phyloP scores from a whole-genome alignment of 2,797 vertebrate species.

The Neomorphus geoffroyi region DNA sequence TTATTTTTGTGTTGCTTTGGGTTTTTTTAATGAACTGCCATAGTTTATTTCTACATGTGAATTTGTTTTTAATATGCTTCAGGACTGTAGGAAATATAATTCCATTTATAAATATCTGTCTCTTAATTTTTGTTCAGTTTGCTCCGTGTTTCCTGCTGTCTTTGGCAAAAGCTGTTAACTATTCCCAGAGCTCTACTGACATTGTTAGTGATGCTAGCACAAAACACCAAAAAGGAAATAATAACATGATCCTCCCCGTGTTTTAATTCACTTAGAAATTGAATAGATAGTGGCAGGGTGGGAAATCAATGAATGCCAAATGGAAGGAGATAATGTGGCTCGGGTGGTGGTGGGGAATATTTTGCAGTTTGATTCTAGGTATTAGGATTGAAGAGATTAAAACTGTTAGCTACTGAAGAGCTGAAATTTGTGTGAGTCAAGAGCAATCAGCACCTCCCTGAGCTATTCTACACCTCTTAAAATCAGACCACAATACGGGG shows the following conservation, averaged over 20 bases:
- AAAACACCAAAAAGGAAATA: conserved; percentile 18
- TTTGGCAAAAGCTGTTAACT: conserved; percentile 3
- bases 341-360: background rate
- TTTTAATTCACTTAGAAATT: conserved; percentile 20
- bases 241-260: background rate
- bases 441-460: background rate
- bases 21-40: background rate
- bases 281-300: background rate
- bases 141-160: background rate
- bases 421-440: background rate
- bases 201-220: background rate
- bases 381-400: conserved; percentile 14
- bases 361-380: conserved; percentile 19
- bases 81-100: background rate
- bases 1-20: background rate
- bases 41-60: background rate
- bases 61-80: background rate
- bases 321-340: background rate
- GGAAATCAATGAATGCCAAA: conserved; percentile 41
- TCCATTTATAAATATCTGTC: background rate
- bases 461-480: background rate
- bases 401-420: background rate
- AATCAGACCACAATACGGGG: background rate
- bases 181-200: background rate
- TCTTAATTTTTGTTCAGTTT: conserved; percentile 2